A percentile compares a stretch with the other conserved stretches of the same genome.
These are phyloP conservation scores for Pseudopipra pipra DNA, from an alignment of 2,113 vertebrate species.

Conservation along the genomic window DNA sequence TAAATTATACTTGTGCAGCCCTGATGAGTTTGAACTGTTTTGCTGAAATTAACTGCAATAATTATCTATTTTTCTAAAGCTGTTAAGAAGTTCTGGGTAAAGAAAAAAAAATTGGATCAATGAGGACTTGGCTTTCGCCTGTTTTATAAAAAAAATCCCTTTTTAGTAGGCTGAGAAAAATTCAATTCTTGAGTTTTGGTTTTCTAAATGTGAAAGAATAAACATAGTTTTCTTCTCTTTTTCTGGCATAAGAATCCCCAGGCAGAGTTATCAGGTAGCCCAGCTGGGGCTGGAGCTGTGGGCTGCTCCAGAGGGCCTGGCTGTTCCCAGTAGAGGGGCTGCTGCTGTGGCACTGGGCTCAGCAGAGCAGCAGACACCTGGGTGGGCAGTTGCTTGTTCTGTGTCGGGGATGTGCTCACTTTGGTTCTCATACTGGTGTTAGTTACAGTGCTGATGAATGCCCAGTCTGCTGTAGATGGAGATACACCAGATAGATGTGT, in stretches of 20 bases:
- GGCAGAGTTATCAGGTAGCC: neutral
- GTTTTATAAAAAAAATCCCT: constrained; percentile 41
- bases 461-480: neutral
- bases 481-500: fast-evolving
- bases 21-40: constrained; percentile 83
- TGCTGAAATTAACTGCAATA: constrained; percentile 82
- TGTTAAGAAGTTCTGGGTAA: constrained; percentile 69
- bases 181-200: neutral
- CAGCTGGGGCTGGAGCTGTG: neutral
- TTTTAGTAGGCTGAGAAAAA: constrained; percentile 4
- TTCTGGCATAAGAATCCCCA: neutral
- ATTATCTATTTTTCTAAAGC: constrained; percentile 80
- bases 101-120: constrained; percentile 26
- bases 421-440: fast-evolving
- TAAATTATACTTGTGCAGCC: constrained; percentile 81
- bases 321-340: neutral
- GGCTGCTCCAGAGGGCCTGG: neutral
- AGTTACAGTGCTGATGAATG: no score
- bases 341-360: fast-evolving
- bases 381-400: fast-evolving
- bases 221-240: neutral
- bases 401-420: neutral
- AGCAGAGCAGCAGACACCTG: neutral
- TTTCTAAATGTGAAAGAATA: neutral
- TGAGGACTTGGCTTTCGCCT: constrained; percentile 9